phyloP scores from a whole-genome alignment of 2,888 invertebrate genomes.

The Antheraea yamamai region DNA sequence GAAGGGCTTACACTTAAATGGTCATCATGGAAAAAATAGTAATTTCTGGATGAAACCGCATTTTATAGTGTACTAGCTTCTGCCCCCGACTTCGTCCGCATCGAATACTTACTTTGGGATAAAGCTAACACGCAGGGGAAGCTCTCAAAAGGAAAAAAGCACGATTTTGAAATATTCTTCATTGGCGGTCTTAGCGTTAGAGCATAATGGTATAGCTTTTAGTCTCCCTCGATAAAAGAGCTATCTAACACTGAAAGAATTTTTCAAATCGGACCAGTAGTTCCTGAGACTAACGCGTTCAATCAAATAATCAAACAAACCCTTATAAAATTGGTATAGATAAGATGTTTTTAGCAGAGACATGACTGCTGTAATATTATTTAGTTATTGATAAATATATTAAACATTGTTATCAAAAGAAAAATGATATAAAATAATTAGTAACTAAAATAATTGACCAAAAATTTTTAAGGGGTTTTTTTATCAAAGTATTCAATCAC shows the following conservation, averaged over 20 bases:
- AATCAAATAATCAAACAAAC: too few relatives aligned
- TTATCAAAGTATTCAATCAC: slow-evolving; percentile 69
- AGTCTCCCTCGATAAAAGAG: too few relatives aligned
- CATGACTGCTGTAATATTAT: background rate
- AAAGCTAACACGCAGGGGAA: too few relatives aligned
- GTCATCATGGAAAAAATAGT: background rate
- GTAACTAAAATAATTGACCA: background rate
- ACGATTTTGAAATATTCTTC: too few relatives aligned
- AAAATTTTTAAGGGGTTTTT: slow-evolving; percentile 27
- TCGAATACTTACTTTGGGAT: too few relatives aligned
- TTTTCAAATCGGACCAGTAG: too few relatives aligned
- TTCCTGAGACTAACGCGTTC: too few relatives aligned
- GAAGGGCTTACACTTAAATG: slow-evolving; percentile 40
- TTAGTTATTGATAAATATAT: background rate
- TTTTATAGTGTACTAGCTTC: background rate
- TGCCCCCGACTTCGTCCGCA: too few relatives aligned
- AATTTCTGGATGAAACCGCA: background rate
- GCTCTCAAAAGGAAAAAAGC: too few relatives aligned
- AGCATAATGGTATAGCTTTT: too few relatives aligned
- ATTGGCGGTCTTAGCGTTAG: too few relatives aligned
- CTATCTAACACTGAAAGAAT: too few relatives aligned
- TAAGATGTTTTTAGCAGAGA: background rate
- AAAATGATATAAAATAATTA: background rate
- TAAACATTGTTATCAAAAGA: background rate
- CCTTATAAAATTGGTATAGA: background rate